These are phyloP conservation scores for Brachionus rotundiformis DNA, from an alignment of 1,140 invertebrate species.

Conservation along the genomic window DNA sequence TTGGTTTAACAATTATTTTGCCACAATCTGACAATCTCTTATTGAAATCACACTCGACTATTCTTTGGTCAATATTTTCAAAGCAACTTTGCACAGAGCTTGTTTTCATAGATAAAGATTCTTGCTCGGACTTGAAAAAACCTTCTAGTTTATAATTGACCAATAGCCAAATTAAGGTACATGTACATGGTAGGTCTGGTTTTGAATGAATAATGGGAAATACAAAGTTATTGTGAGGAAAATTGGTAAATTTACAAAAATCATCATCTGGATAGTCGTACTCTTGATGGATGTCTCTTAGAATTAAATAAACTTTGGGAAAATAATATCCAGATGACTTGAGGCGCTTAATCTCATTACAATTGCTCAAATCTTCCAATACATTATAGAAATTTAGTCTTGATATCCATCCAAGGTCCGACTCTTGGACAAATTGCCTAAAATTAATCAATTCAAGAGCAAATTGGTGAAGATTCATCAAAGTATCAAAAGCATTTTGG, in stretches of 20 bases:
- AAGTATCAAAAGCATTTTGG: background rate
- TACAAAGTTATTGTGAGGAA: conserved; percentile 3
- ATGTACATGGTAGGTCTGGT: background rate
- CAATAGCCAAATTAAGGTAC: background rate
- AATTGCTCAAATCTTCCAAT: background rate
- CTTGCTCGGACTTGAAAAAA: background rate
- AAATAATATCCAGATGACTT: background rate
- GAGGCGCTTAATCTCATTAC: background rate
- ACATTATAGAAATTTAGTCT: background rate
- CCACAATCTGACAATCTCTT: background rate
- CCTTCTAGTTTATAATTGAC: background rate
- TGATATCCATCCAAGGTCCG: background rate
- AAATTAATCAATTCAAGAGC: background rate
- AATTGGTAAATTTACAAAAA: background rate
- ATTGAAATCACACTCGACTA: background rate
- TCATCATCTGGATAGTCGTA: conserved; percentile 4
- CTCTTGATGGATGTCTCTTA: background rate
- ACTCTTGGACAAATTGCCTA: background rate
- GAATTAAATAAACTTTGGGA: background rate
- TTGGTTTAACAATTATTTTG: background rate
- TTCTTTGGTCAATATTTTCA: background rate
- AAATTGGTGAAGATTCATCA: background rate
- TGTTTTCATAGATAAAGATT: background rate
- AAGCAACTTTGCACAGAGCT: background rate
- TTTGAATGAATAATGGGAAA: background rate